Evolutionary conservation across 2,888 invertebrate species (phyloP), one percentile per base, ranked within the genome.

Genomic region (Galerucella nymphaeae): DNA sequence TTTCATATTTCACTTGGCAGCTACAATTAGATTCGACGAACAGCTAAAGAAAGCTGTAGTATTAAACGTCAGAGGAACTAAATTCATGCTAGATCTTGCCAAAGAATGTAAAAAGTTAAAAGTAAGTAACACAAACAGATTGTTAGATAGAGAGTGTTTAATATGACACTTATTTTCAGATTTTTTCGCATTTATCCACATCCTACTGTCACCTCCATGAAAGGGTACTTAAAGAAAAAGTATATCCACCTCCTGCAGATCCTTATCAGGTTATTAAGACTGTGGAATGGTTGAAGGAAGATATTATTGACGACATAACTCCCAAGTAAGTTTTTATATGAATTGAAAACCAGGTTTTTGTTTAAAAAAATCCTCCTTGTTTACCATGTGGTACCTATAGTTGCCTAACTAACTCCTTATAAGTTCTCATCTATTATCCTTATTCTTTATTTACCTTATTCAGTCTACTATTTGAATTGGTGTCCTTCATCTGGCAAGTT

Each of bases 61-160:
- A 69, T 89, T 99, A 86, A 99, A 99, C 86, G 94, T 97, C 0
- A 89, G 96, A 71, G 98, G 97, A 50, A 97, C 97, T 0, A 94
- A 95, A 84, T 90, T 93, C 75, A 92, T 98, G 89, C 85, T 99
- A 72, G 93, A 94, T 11, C 85, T 99, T 70, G 97, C 94, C 64
- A 93, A 92, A 82, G 89, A 91, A 77, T 91, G 93, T 84, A 93
- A 93, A 82, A 90, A 94, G 9, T 88, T 99, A 61, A 88, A 91
- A 87, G 94, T 93, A 86, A 73, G 70, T 45, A 64, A 30, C 6
- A 8, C 3, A 30, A 5, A 30, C 5, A 30, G 5, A 30, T 30
- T 30, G 5, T 30, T 8, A 30, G 30, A 30, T 5, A 42, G 11
- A 13, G 11, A 13, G 11, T 13, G 11, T 10, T 30, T 23, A 20